These are phyloP conservation scores for Stomorhina lunata DNA, from an alignment of 2,888 invertebrate genomes.

Conservation along the genomic window DNA sequence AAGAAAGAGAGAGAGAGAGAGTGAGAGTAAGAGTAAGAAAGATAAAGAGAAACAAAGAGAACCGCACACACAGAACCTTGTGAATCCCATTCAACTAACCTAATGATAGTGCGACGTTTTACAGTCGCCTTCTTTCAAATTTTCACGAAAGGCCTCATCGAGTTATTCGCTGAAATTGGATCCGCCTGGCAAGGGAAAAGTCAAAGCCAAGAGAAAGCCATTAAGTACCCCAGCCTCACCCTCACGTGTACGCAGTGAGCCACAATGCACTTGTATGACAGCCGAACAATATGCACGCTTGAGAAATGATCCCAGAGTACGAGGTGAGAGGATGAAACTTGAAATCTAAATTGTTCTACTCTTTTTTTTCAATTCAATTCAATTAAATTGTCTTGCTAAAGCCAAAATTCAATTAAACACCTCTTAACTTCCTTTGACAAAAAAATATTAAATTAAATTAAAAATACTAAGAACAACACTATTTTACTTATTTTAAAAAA, in stretches of 20 bases:
- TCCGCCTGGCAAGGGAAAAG: slow-evolving; percentile 91
- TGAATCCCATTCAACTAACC: slow-evolving; percentile 81
- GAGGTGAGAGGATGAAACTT: slow-evolving; percentile 72
- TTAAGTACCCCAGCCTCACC: slow-evolving; percentile 96
- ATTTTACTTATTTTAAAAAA: slow-evolving; percentile 12
- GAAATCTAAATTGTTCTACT: slow-evolving; percentile 50
- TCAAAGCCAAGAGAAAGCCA: slow-evolving; percentile 93
- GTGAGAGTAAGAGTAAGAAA: slow-evolving; percentile 48
- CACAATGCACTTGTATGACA: slow-evolving; percentile 97
- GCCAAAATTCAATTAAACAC: slow-evolving; percentile 38
- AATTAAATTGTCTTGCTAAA: slow-evolving; percentile 36
- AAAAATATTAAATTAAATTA: slow-evolving; percentile 28
- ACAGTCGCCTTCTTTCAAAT: slow-evolving; percentile 98
- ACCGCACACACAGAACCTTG: slow-evolving; percentile 81
- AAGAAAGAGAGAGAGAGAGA: slow-evolving; percentile 3
- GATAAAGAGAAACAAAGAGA: slow-evolving; percentile 42
- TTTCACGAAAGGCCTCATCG: slow-evolving; percentile 97
- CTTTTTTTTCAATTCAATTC: too few relatives aligned
- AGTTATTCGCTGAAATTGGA: slow-evolving; percentile 97
- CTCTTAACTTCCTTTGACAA: slow-evolving; percentile 34
- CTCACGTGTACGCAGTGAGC: slow-evolving; percentile 87
- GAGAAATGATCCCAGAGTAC: slow-evolving; percentile 81
- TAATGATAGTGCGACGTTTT: slow-evolving; percentile 84
- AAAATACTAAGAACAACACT: slow-evolving; percentile 37
- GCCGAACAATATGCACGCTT: slow-evolving; percentile 94